Base-by-base conservation (phyloP, 2,888 invertebrate genomes). In the Drosophila fulvimacula region DNA sequence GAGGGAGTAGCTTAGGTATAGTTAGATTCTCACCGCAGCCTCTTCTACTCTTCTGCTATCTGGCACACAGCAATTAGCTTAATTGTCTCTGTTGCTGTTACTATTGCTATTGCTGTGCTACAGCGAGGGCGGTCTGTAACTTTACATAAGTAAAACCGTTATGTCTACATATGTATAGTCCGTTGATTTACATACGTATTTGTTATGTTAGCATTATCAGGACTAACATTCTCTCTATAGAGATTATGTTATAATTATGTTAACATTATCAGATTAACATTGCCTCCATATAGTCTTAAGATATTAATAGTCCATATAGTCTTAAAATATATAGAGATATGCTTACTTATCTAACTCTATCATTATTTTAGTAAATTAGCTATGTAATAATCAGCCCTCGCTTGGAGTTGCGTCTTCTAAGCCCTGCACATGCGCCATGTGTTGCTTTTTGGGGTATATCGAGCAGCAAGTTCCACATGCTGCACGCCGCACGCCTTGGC, bases 1-100 rank as follows among this genome's bases (percentile, higher is more conserved):
- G 51, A 41, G 49, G n/a, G 38, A 39, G 55, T 27, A 51, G 48
- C 59, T 42, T 46, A 73, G 62, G 41, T 73, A 62, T 57, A 73
- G 49, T 58, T 58, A 39, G 56, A 41, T 15, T 52, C 52, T 62
- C 62, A 62, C 58, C 62, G 27, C 79, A 64, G 71, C 53, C 60
- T 69, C 65, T 61, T 59, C 63, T 17, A 38, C 60, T 69, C 63
- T 64, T 57, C 59, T 27, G 63, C 48, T 49, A 65, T 62, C 63
- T 71, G 49, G 69, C 79, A 79, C 79, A 79, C 76, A 80, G 81
- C 84, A 89, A 90, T 90, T 90, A 89, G 85, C 88, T 83, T 89
- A 90, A 90, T 91, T 91, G 89, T 88, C 79, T 82, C 78, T 69
- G 66, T 56, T 69, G 67, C 41, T 53, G 36, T 63, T 79, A 70